Conservation (phyloP, 2,888 invertebrate species). For the Drosophila neotestacea region DNA sequence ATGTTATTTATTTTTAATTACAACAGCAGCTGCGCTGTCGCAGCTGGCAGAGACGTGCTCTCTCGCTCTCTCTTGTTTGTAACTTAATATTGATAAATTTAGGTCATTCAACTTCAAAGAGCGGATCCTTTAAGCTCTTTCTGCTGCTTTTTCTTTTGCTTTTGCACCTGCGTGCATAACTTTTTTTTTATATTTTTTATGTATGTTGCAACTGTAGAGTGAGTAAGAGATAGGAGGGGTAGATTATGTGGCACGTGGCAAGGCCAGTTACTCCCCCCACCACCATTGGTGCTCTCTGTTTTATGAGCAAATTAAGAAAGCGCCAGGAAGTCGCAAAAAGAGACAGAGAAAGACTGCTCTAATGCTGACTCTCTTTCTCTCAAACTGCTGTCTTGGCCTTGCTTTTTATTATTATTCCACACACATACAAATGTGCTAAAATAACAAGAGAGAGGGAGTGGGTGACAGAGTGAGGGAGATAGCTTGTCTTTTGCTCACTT, state of each 20-base stretch:
- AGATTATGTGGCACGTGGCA: constrained; percentile 62
- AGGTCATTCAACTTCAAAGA: constrained; percentile 71
- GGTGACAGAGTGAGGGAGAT: constrained; percentile 11
- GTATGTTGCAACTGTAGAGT: constrained; percentile 53
- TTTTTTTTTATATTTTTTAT: constrained; percentile 32
- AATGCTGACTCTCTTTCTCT: no score
- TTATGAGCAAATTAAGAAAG: constrained; percentile 68
- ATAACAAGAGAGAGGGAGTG: constrained; percentile 1
- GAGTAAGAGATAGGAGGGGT: not conserved
- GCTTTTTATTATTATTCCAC: constrained; percentile 52
- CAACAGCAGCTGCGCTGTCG: constrained; percentile 74
- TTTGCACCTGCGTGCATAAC: constrained; percentile 52
- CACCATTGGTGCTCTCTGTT: constrained; percentile 5
- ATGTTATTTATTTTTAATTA: constrained; percentile 69
- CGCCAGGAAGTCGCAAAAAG: constrained; percentile 70
- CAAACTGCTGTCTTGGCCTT: constrained; percentile 29
- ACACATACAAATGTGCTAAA: constrained; percentile 19
- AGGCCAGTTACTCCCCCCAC: constrained; percentile 41
- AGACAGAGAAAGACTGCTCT: no score
- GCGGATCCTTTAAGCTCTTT: constrained; percentile 42
- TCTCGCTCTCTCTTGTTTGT: constrained; percentile 31
- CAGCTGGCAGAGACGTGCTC: constrained; percentile 61
- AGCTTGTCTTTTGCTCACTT: constrained; percentile 48
- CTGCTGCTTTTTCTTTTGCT: constrained; percentile 13
- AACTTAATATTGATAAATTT: constrained; percentile 65